A percentile compares a stretch with the other conserved stretches of the same genome.
These are phyloP conservation scores for Petrolisthes cinctipes DNA, from an alignment of 2,888 invertebrate genomes.

Conservation along the genomic window DNA sequence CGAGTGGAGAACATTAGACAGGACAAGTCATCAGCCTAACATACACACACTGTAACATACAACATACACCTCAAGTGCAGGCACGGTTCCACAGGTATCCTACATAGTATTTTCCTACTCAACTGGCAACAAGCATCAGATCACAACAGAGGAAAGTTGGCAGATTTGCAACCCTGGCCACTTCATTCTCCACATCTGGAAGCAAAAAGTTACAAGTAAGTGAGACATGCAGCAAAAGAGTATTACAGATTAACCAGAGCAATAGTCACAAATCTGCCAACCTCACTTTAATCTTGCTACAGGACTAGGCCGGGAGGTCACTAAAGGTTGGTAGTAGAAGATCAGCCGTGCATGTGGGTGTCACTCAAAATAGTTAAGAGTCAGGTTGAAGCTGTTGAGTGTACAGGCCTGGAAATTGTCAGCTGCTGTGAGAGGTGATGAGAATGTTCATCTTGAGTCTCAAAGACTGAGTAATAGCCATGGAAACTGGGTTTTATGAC, in stretches of 20 bases:
- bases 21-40: slow-evolving; percentile 17
- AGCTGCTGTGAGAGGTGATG: slow-evolving; percentile 6
- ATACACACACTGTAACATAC: slow-evolving; percentile 18
- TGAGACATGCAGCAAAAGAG: slow-evolving; percentile 17
- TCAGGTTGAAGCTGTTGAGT: slow-evolving; percentile 9
- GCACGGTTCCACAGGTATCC: slow-evolving; percentile 8
- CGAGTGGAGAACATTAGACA: slow-evolving; percentile 11
- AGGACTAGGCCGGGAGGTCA: slow-evolving; percentile 36
- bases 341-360: background rate
- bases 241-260: slow-evolving; percentile 3
- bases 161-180: slow-evolving; percentile 16
- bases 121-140: slow-evolving; percentile 38
- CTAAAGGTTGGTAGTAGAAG: slow-evolving; percentile 10
- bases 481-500: slow-evolving; percentile 19
- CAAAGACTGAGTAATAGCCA: slow-evolving; percentile 11
- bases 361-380: background rate
- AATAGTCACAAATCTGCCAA: slow-evolving; percentile 17
- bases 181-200: slow-evolving; percentile 9
- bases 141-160: slow-evolving; percentile 20
- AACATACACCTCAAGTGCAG: slow-evolving; percentile 16
- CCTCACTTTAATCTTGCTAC: slow-evolving; percentile 21
- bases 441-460: background rate
- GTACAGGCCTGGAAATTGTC: slow-evolving; percentile 10
- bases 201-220: slow-evolving; percentile 12
- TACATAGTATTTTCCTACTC: slow-evolving; percentile 19